phyloP scores from a whole-genome alignment of 2,888 invertebrate genomes.

The Thysanoteuthis rhombus region DNA sequence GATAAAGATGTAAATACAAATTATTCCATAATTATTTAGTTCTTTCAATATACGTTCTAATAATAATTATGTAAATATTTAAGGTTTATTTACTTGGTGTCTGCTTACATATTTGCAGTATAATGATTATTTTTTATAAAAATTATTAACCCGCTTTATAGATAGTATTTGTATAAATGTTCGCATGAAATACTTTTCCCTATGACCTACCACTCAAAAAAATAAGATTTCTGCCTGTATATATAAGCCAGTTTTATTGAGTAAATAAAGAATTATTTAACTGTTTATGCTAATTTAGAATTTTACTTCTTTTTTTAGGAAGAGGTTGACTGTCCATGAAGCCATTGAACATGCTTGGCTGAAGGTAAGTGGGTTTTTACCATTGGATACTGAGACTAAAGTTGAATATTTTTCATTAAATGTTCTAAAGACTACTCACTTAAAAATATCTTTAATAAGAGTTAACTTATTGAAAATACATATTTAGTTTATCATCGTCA shows the following conservation, averaged over 20 bases:
- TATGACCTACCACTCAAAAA: too few species aligned
- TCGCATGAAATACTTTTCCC: too few species aligned
- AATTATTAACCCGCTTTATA: too few species aligned
- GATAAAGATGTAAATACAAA: too few species aligned
- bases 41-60: too few species aligned
- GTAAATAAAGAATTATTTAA: not conserved
- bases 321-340: slow-evolving; percentile 98
- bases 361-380: slow-evolving; percentile 73
- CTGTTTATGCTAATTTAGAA: not conserved
- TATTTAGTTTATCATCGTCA: not conserved
- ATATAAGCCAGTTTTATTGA: not conserved
- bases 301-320: slow-evolving; percentile 71
- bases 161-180: too few species aligned
- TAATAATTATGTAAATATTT: too few species aligned
- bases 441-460: not conserved
- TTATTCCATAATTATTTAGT: too few species aligned
- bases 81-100: too few species aligned
- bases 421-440: not conserved
- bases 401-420: not conserved
- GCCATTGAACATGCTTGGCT: slow-evolving; percentile 95
- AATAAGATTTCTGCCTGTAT: not conserved
- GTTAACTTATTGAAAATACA: not conserved
- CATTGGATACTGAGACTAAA: not conserved
- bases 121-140: too few species aligned
- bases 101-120: too few species aligned